Evolutionary conservation across 2,797 vertebrate species (phyloP).

Genomic region (Leontopithecus rosalia): DNA sequence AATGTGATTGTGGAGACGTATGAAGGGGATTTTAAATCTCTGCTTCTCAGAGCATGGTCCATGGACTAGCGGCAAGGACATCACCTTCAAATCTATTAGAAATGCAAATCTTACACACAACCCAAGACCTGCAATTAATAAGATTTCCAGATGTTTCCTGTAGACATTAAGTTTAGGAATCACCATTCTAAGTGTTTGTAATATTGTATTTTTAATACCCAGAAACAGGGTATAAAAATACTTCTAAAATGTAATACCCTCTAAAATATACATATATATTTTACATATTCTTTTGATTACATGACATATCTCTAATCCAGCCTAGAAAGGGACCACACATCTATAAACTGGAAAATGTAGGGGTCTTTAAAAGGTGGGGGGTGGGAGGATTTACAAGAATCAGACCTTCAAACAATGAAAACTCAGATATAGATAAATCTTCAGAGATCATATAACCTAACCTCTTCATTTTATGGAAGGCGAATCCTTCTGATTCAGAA

Average conservation of each 20-base stretch:
- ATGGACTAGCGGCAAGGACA: rapidly evolving
- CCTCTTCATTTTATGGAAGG: background rate
- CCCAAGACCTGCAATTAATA: background rate
- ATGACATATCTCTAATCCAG: background rate
- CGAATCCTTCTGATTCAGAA: background rate
- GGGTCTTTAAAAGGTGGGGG: background rate
- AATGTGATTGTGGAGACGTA: background rate
- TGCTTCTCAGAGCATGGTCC: background rate
- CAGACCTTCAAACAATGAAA: background rate
- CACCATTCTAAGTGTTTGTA: background rate
- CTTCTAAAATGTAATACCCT: background rate
- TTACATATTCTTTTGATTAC: background rate
- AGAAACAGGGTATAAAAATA: background rate
- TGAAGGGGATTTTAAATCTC: background rate
- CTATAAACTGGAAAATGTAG: background rate
- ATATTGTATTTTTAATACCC: background rate
- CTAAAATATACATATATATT: background rate
- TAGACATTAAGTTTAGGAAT: background rate
- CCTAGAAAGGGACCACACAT: background rate
- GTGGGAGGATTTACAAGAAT: background rate
- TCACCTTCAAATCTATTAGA: background rate
- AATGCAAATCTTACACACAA: background rate
- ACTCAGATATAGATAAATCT: background rate
- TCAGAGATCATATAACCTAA: background rate
- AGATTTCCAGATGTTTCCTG: background rate